Base-by-base conservation (phyloP, 2,888 invertebrate species). In the Oscheius myriophilus region DNA sequence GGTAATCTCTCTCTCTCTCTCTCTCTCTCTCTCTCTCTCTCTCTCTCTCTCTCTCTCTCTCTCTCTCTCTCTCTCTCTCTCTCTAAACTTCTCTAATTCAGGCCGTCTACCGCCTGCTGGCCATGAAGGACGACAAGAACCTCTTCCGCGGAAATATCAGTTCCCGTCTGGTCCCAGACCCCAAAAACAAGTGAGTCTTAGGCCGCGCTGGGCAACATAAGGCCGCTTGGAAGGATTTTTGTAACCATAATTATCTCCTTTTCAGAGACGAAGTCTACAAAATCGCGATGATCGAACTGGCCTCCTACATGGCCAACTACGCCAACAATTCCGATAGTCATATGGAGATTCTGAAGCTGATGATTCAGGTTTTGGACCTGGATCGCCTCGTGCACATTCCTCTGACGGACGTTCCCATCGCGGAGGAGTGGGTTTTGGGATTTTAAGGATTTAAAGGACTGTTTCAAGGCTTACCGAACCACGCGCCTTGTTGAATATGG, bases 301-400 rank as follows among this genome's bases (percentile, higher is more conserved):
- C 76, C 0, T 70, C 61, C 14, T 76, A 80, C 62, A n/a, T 77
- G 23, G 64, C 65, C 41, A 79, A 80, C 58, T 82, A 77, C 57
- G 69, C 58, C 2, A 68, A 63, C 16, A 67, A 63, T 43, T 74
- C 74, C 2, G 70, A 70, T 9, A 52, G 53, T 11, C 80, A 81
- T 54, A 53, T 62, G 18, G 62, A 69, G 46, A 52, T 63, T 33
- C 52, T 52, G 41, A 51, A 52, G 21, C 16, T 52, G 14, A 21
- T 53, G 11, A 41, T 63, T n/a, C 39, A 52, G 6, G 51, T 18
- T 18, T n/a, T 53, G 21, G 63, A 63, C 11, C n/a, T 51, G 18
- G 51, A 53, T 43, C 52, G 41, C 26, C 41, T 39, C 23, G 42
- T 63, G 18, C 18, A 26, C 14, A 21, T 63, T n/a, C 51, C 21